These are phyloP conservation scores for Saccopteryx bilineata DNA, from an alignment of 2,113 vertebrate genomes.

Conservation along the genomic window DNA sequence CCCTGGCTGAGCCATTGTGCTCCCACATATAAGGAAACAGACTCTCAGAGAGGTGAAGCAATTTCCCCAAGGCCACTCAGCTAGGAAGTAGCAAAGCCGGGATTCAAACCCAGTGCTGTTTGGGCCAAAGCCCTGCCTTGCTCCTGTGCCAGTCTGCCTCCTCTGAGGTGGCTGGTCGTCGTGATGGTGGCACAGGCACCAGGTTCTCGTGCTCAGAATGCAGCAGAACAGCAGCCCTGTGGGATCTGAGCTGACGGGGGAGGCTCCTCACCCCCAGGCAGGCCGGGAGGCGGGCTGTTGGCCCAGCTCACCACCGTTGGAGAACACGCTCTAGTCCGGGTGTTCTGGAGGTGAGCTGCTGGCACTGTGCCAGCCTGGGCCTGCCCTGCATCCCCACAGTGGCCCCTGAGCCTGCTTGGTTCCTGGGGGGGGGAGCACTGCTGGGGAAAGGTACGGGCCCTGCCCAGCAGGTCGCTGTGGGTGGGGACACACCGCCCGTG, in stretches of 20 bases:
- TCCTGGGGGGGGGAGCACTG: background rate
- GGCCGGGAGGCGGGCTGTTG: background rate
- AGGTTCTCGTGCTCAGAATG: background rate
- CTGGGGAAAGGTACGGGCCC: constrained; percentile 50
- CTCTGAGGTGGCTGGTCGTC: background rate
- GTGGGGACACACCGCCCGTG: constrained; percentile 37
- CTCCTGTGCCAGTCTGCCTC: background rate
- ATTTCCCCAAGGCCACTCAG: background rate
- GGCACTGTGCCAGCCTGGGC: rapidly evolving
- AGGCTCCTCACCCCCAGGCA: background rate
- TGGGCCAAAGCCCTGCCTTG: background rate
- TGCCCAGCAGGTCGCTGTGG: constrained; percentile 22
- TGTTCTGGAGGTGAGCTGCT: constrained; percentile 6
- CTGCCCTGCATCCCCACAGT: background rate
- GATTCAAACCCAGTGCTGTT: background rate
- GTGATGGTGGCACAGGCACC: background rate
- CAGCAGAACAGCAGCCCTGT: background rate
- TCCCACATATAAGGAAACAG: background rate
- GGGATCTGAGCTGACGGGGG: background rate
- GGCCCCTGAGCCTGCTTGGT: constrained; percentile 8
- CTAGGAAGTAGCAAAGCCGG: background rate
- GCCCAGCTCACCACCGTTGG: background rate
- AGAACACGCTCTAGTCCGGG: background rate
- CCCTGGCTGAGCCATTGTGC: background rate
- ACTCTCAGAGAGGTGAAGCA: background rate